Evolutionary conservation across 2,888 invertebrate species (phyloP).

Genomic region (Oscheius myriophilus): DNA sequence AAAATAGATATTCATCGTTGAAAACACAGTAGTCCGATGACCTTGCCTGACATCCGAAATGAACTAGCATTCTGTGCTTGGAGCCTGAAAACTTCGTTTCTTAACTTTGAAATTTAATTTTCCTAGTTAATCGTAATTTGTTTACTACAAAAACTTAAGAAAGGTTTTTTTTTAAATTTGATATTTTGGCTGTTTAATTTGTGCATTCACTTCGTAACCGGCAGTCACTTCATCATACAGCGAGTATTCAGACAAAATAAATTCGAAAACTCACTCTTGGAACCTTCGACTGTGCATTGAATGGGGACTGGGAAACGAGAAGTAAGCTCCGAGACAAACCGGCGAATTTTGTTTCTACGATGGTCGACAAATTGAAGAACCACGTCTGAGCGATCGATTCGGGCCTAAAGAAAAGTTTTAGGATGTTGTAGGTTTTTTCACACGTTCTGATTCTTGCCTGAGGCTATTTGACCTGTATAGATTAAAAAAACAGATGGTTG

Average conservation of each 20-base stretch:
- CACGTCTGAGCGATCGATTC: constrained; percentile 70
- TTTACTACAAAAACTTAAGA: too few relatives aligned
- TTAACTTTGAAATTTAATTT: too few relatives aligned
- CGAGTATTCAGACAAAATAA: too few relatives aligned
- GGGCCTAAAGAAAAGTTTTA: constrained; percentile 29
- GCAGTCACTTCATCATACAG: too few relatives aligned
- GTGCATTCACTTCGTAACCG: too few relatives aligned
- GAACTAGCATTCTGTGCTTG: constrained; percentile 86
- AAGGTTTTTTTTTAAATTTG: too few relatives aligned
- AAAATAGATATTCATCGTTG: constrained; percentile 73
- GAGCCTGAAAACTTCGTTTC: constrained; percentile 72
- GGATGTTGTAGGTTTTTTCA: not conserved
- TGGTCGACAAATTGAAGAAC: constrained; percentile 96
- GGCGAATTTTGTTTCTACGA: constrained; percentile 88
- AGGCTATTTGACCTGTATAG: too few relatives aligned
- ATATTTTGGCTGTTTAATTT: too few relatives aligned
- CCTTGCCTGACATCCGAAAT: constrained; percentile 87
- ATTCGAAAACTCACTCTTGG: constrained; percentile 58
- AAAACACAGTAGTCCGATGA: constrained; percentile 84
- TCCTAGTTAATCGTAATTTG: too few relatives aligned
- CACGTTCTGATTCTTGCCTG: too few relatives aligned
- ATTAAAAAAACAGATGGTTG: too few relatives aligned
- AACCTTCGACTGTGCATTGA: constrained; percentile 89
- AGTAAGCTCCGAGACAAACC: constrained; percentile 87
- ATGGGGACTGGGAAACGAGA: constrained; percentile 87